phyloP scores from a whole-genome alignment of 2,888 invertebrate species.

The Heliconius ismenius region DNA sequence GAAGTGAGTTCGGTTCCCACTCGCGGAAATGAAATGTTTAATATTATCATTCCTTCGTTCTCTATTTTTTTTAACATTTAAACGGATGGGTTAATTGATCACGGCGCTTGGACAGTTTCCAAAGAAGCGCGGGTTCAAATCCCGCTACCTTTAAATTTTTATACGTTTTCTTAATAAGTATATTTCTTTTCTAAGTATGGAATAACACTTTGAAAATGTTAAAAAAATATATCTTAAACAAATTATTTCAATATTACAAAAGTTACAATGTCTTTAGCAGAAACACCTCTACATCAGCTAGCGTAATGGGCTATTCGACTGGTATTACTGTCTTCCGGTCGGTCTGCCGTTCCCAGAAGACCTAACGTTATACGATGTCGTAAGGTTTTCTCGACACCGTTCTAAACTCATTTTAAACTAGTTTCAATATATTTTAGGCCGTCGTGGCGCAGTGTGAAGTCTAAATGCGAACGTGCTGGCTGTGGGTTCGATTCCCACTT shows the following conservation, averaged over 20 bases:
- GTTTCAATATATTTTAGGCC: background rate
- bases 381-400: slow-evolving; percentile 20
- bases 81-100: too few species aligned
- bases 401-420: slow-evolving; percentile 24
- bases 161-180: too few species aligned
- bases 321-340: slow-evolving; percentile 23
- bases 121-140: too few species aligned
- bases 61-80: too few species aligned
- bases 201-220: too few species aligned
- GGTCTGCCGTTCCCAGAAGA: slow-evolving; percentile 15
- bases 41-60: too few species aligned
- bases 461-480: background rate
- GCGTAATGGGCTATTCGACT: slow-evolving; percentile 22
- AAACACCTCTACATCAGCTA: slow-evolving; percentile 13
- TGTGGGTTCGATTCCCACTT: background rate
- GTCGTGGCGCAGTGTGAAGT: background rate
- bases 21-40: too few species aligned
- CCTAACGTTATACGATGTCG: slow-evolving; percentile 22
- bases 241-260: background rate
- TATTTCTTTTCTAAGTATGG: too few species aligned
- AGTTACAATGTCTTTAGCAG: background rate
- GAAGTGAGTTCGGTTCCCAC: too few species aligned
- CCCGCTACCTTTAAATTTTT: too few species aligned
- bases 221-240: background rate
- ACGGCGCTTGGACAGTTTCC: too few species aligned